Percentiles rank a stretch among this genome's conserved stretches.
phyloP scores from a whole-genome alignment of 30 jellyfish, hydroid and myxozoan species.

The Aurelia sp. region DNA sequence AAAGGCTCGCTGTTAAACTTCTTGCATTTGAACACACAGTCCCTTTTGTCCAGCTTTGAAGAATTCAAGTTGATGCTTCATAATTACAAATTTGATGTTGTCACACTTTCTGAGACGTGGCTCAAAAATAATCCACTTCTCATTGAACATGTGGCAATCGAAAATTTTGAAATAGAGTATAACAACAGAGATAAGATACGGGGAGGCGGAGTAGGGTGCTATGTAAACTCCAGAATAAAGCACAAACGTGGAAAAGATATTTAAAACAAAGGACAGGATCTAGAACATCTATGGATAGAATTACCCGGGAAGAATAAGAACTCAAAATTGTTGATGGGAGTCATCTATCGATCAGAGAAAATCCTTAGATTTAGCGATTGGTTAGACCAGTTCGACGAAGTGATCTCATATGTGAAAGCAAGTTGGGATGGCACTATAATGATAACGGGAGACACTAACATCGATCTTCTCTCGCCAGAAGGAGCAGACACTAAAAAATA shows the following conservation, averaged over 20 bases:
- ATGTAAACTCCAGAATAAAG: conserved; percentile 7
- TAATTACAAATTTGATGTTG: too few relatives aligned
- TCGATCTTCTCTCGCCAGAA: conserved; percentile 46
- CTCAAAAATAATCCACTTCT: too few relatives aligned
- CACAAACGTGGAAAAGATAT: conserved; percentile 29
- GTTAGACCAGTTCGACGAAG: too few relatives aligned
- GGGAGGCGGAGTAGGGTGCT: neutral
- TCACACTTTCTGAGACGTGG: too few relatives aligned
- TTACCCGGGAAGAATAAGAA: too few relatives aligned
- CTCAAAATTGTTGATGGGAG: neutral
- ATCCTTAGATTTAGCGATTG: too few relatives aligned
- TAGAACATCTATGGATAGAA: too few relatives aligned
- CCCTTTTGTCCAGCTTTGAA: conserved; percentile 5
- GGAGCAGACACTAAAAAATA: conserved; percentile 19
- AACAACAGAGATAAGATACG: conserved; percentile 25
- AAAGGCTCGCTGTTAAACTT: conserved; percentile 3
- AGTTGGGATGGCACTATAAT: conserved; percentile 29
- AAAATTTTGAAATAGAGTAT: conserved; percentile 4
- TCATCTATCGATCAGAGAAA: too few relatives aligned
- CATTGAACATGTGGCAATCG: too few relatives aligned
- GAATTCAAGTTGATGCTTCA: too few relatives aligned
- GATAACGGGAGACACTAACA: conserved; percentile 49
- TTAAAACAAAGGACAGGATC: too few relatives aligned
- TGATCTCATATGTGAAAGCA: too few relatives aligned
- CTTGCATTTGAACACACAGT: conserved; percentile 19